phyloP scores from a whole-genome alignment of 2,113 vertebrate species.

The Naja naja region DNA sequence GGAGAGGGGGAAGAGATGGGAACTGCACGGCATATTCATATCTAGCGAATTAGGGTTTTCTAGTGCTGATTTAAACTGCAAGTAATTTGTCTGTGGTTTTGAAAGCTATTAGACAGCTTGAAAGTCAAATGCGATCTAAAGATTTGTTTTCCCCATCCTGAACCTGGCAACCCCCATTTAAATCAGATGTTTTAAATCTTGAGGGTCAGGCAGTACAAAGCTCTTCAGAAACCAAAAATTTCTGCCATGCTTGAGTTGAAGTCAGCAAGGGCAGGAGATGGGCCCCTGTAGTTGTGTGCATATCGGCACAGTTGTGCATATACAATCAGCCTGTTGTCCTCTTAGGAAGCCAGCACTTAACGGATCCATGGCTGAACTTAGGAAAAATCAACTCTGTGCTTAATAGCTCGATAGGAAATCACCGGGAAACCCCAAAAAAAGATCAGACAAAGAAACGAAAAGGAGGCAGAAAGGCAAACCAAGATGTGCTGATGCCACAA shows the following conservation, averaged over 20 bases:
- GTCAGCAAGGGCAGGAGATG: neutral
- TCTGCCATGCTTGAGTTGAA: no score
- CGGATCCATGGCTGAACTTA: neutral
- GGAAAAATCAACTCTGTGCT: neutral
- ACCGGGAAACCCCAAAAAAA: neutral
- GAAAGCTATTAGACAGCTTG: neutral
- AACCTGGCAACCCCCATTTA: neutral
- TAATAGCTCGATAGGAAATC: neutral
- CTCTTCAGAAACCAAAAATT: neutral
- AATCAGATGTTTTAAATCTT: neutral
- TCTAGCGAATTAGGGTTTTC: neutral
- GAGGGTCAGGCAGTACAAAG: neutral
- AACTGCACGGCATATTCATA: neutral
- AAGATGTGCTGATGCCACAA: neutral
- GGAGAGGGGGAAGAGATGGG: neutral
- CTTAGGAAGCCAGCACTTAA: neutral
- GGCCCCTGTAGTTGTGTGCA: fast-evolving
- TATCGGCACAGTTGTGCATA: neutral
- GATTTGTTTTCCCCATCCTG: neutral
- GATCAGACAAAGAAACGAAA: neutral
- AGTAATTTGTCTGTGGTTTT: neutral
- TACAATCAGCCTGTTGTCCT: neutral
- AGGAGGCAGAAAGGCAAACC: neutral
- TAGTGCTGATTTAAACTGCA: neutral
- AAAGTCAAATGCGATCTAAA: neutral